Percentiles rank a stretch among this genome's conserved stretches.
phyloP scores from a whole-genome alignment of 2,797 vertebrate species.

The Cottoperca gobio region DNA sequence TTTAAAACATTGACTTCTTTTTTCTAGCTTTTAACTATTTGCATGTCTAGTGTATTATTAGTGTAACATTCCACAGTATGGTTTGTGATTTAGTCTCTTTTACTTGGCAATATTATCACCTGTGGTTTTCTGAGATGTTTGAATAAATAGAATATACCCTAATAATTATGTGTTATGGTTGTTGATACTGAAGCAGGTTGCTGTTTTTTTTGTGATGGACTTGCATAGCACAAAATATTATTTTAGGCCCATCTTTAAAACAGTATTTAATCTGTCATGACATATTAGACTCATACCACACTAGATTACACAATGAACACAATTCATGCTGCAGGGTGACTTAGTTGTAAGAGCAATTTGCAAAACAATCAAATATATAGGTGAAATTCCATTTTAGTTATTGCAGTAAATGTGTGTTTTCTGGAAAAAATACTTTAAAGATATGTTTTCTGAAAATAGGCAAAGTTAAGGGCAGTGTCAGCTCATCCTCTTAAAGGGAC shows the following conservation, averaged over 20 bases:
- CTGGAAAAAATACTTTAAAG: conserved; percentile 19
- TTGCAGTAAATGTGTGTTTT: conserved; percentile 11
- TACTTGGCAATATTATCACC: conserved; percentile 12
- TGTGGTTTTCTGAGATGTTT: conserved; percentile 48
- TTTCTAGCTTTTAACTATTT: conserved; percentile 45
- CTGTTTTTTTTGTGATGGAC: not conserved
- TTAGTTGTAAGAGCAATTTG: not conserved
- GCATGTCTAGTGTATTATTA: conserved; percentile 46
- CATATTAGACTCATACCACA: not conserved
- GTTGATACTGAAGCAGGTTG: conserved; percentile 28
- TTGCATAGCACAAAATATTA: not conserved
- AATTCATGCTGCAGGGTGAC: not conserved
- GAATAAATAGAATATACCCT: conserved; percentile 69
- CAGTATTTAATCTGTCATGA: not conserved
- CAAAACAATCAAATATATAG: not conserved
- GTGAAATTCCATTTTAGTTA: not conserved
- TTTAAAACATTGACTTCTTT: conserved; percentile 9
- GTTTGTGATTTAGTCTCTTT: conserved; percentile 28
- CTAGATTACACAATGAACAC: conserved; percentile 2
- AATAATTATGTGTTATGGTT: conserved; percentile 50
- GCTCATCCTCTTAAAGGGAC: conserved; percentile 67
- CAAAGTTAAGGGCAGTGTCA: conserved; percentile 43
- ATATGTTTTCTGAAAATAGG: conserved; percentile 40
- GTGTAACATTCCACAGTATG: conserved; percentile 31
- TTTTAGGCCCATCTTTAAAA: conserved; percentile 32